Evolutionary conservation across 2,888 invertebrate genomes (phyloP).

Genomic region (Sinodicranocentrus sp.): DNA sequence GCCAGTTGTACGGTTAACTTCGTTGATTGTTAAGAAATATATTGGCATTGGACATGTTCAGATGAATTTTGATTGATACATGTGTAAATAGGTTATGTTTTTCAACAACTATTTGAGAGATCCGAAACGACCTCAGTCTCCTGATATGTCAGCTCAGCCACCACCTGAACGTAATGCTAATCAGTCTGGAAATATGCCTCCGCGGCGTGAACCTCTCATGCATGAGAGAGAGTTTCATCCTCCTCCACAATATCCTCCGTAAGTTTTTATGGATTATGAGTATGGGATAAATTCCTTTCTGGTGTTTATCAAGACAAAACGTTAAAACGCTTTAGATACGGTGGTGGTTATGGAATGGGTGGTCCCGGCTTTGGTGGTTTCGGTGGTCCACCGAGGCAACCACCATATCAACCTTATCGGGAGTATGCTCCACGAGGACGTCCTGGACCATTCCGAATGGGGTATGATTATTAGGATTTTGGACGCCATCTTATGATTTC

Average conservation of each 20-base stretch:
- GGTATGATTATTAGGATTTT: slow-evolving; percentile 62
- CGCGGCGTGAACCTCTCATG: slow-evolving; percentile 72
- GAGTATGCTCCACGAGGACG: slow-evolving; percentile 79
- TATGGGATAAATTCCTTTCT: no score
- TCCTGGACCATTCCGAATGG: slow-evolving; percentile 76
- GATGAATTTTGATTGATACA: slow-evolving; percentile 84
- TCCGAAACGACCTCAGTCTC: slow-evolving; percentile 94
- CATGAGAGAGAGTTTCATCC: slow-evolving; percentile 73
- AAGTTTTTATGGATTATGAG: slow-evolving; percentile 38
- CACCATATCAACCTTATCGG: slow-evolving; percentile 71
- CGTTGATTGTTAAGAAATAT: slow-evolving; percentile 98
- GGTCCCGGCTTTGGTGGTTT: slow-evolving; percentile 78
- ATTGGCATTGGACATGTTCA: slow-evolving; percentile 98
- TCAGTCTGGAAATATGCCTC: slow-evolving; percentile 74
- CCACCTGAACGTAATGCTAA: slow-evolving; percentile 75
- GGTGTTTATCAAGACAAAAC: no score
- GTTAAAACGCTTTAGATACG: slow-evolving; percentile 44
- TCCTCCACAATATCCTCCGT: slow-evolving; percentile 68
- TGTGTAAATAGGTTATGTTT: slow-evolving; percentile 85
- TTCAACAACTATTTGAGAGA: slow-evolving; percentile 98
- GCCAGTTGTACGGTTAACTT: slow-evolving; percentile 84
- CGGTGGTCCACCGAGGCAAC: slow-evolving; percentile 76
- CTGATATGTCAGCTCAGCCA: slow-evolving; percentile 79
- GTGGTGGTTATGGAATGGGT: slow-evolving; percentile 72
- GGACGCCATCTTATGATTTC: slow-evolving; percentile 29